Conservation (phyloP, 2,888 invertebrate genomes). For the Dinocampus coccinellae region DNA sequence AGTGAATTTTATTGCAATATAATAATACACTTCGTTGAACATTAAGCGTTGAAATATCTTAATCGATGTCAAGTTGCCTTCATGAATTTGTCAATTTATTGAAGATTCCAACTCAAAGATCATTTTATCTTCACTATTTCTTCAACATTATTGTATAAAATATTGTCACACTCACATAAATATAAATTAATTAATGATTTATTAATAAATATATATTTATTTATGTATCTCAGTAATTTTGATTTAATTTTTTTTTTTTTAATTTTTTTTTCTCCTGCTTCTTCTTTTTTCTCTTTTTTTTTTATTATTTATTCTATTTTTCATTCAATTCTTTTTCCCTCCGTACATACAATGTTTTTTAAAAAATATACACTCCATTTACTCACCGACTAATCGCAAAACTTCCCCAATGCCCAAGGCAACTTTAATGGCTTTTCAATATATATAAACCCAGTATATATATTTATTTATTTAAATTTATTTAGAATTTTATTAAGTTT, state of each 20-base stretch:
- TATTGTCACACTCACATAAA: too few species aligned
- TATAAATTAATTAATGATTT: too few species aligned
- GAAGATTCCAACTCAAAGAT: neutral
- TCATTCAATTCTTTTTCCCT: neutral
- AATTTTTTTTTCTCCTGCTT: neutral
- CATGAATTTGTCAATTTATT: neutral
- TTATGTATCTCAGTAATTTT: too few species aligned
- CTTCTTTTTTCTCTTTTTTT: neutral
- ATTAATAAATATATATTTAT: too few species aligned
- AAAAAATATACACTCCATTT: neutral
- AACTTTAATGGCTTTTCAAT: constrained; percentile 8
- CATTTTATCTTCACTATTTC: neutral
- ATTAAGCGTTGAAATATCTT: constrained; percentile 19
- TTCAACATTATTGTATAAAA: neutral
- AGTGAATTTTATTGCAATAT: constrained; percentile 15
- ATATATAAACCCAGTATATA: neutral
- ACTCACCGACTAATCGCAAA: constrained; percentile 1
- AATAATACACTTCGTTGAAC: constrained; percentile 20
- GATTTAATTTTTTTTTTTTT: too few species aligned
- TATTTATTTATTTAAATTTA: neutral
- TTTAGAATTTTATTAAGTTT: neutral
- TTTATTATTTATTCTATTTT: neutral
- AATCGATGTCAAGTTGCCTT: constrained; percentile 15
- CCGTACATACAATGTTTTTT: neutral
- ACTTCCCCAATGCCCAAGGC: constrained; percentile 2